Base-by-base conservation (phyloP, 2,888 invertebrate genomes). In the Elegia similella region DNA sequence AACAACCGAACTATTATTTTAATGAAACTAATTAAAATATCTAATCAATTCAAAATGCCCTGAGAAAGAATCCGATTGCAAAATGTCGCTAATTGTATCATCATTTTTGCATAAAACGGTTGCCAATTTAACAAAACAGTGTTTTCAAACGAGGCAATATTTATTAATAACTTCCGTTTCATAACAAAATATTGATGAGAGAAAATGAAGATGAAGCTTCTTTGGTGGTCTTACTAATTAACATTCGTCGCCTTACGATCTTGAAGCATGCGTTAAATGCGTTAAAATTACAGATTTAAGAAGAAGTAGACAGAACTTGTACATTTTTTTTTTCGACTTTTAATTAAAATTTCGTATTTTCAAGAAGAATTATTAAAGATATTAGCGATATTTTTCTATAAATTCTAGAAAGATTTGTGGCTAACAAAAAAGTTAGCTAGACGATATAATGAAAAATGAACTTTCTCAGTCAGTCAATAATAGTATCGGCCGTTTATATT, bases 201-300 rank as follows among this genome's bases (percentile, higher is more conserved):
- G 59, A 63, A 60, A 58, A 67, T 74, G 64, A 68, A 71, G 64
- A 65, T 59, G 62, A 59, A 62, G 62, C 88, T 62, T 70, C 87
- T 73, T 75, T 70, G 89, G 89, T 89, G 89, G 89, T 88, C 89
- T 61, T 69, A 67, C 76, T 82, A 84, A 88, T 88, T 88, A 88
- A 76, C 78, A 82, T 82, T 75, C 70, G 61, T 70, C 72, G 73
- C 69, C 70, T 76, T 72, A 76, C 70, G 70, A 73, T 75, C 69
- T 75, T 65, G 63, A 72, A 75, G 72, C 66, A 65, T 62, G 65
- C 64, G 67, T 73, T 66, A 66, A 72, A 68, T 63, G 65, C 65
- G 69, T 66, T 66, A 65, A 63, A 61, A 57, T 3, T 16, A 50
- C 16, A 50, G 50, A 50, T n/a, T 2, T 38, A 17, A 5, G 6